These are phyloP conservation scores for Malacoraja senta DNA, from an alignment of 2,797 vertebrate species.

Conservation along the genomic window DNA sequence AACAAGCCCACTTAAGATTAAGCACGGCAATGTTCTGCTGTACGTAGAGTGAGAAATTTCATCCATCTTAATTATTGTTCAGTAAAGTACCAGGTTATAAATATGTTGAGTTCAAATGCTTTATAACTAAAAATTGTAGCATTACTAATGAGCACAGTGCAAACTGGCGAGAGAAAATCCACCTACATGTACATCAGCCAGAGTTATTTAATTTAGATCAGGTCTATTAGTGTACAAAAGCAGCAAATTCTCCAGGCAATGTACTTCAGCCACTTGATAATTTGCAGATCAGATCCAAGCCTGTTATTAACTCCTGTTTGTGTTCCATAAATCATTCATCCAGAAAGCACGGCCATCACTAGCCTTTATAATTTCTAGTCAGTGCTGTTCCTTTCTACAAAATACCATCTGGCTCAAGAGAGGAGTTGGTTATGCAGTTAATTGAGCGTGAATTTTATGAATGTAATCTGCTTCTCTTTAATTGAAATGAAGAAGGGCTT, in stretches of 20 bases:
- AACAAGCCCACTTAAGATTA: not conserved
- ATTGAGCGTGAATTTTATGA: conserved; percentile 20
- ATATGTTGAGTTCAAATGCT: not conserved
- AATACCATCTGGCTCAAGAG: not conserved
- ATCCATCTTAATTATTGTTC: not conserved
- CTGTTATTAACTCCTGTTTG: conserved; percentile 24
- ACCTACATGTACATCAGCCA: not conserved
- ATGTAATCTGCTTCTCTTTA: not conserved
- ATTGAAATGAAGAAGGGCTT: not conserved
- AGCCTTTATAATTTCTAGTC: not conserved
- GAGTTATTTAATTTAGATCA: not conserved
- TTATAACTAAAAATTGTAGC: not conserved
- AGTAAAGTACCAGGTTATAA: not conserved
- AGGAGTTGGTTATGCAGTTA: not conserved
- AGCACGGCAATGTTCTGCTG: not conserved
- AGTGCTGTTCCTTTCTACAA: not conserved
- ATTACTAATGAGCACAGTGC: not conserved
- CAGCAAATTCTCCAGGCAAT: not conserved
- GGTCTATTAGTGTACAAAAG: not conserved
- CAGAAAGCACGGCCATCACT: not conserved
- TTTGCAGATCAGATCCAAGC: not conserved
- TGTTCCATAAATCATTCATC: not conserved
- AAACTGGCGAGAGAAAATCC: not conserved
- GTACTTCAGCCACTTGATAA: not conserved
- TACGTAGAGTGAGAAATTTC: not conserved